Base-by-base conservation (phyloP, 2,113 vertebrate genomes). In the Pandion haliaetus region DNA sequence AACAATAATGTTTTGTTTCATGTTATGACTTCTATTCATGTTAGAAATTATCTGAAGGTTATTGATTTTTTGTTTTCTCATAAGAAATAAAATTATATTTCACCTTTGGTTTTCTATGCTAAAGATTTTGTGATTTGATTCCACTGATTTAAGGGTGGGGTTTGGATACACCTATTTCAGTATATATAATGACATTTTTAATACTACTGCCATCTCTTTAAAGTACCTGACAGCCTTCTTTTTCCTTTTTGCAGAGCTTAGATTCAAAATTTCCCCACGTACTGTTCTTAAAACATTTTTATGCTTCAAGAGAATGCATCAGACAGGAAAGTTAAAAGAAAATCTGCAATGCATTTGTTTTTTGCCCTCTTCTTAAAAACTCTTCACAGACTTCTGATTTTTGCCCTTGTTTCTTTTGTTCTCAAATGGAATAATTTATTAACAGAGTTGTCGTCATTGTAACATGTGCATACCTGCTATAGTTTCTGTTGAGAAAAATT, bases 71-170 rank as follows among this genome's bases (percentile, higher is more conserved):
- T 34, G 15, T 86, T 91, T 94, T 82, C 62, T 92, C 47, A 66
- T 29, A 24, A 88, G 72, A 85, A 93, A 78, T 79, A 93, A 96
- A 87, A 90, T 62, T 72, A 26, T 40, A 77, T 81, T 94, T 95
- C 70, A 76, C 15, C 45, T 72, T 84, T 72, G 10, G 3, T 88
- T 69, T 69, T 69, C 85, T 82, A 77, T 8, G 8, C 36, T 83
- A 36, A 89, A 52, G 20, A 36, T 70, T 73, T 79, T 63, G 55
- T 88, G 34, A 94, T 95, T 94, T 85, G 34, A 82, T 82, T 82
- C 28, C 45, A 94, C 38, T 90, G 66, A 82, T 66, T 92, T 69
- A 54, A 10, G 10, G 20, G 28, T 40, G 9, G 50, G 7, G 17
- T 54, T 84, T 65, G 26, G 31, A 86, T 79, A 63, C 20, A 74